Evolutionary conservation across 1,140 invertebrate species (phyloP).

Genomic region (Lucilia cuprina): DNA sequence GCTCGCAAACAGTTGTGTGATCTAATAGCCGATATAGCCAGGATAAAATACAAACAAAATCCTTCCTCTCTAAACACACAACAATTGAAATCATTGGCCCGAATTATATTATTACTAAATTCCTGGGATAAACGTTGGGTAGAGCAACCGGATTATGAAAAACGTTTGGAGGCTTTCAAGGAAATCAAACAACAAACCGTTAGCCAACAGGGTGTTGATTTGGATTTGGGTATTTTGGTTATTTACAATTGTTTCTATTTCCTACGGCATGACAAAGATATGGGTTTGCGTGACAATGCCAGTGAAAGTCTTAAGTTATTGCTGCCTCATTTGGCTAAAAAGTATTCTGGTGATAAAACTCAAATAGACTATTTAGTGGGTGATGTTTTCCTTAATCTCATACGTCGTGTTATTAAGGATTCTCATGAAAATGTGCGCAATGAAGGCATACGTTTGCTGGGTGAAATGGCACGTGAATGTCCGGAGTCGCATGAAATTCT

Average conservation of each 20-base stretch:
- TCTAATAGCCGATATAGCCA: slow-evolving; percentile 67
- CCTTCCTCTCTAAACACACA: slow-evolving; percentile 35
- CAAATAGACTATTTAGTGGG: slow-evolving; percentile 74
- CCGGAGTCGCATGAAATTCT: slow-evolving; percentile 73
- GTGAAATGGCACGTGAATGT: slow-evolving; percentile 77
- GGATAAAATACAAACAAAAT: slow-evolving; percentile 55
- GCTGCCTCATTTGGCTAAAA: slow-evolving; percentile 68
- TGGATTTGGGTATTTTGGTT: slow-evolving; percentile 75
- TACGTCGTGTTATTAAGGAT: slow-evolving; percentile 73
- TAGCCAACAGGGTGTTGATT: slow-evolving; percentile 60
- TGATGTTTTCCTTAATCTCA: slow-evolving; percentile 73
- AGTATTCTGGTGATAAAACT: slow-evolving; percentile 57
- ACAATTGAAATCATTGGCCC: slow-evolving; percentile 61
- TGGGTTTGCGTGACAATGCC: slow-evolving; percentile 83
- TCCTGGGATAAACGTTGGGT: slow-evolving; percentile 84
- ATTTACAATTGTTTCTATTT: slow-evolving; percentile 85
- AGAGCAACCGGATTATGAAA: slow-evolving; percentile 91
- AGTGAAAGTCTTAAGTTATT: slow-evolving; percentile 75
- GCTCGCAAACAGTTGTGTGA: slow-evolving; percentile 73
- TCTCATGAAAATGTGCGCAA: slow-evolving; percentile 73
- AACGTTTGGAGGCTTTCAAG: slow-evolving; percentile 77
- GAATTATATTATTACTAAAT: slow-evolving; percentile 77
- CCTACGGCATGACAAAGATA: slow-evolving; percentile 78
- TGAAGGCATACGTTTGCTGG: slow-evolving; percentile 80
- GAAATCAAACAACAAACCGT: slow-evolving; percentile 67